Percentiles rank a stretch among this genome's conserved stretches.
phyloP scores from a whole-genome alignment of 2,888 invertebrate species.

The Xanthorhoe spadicearia region DNA sequence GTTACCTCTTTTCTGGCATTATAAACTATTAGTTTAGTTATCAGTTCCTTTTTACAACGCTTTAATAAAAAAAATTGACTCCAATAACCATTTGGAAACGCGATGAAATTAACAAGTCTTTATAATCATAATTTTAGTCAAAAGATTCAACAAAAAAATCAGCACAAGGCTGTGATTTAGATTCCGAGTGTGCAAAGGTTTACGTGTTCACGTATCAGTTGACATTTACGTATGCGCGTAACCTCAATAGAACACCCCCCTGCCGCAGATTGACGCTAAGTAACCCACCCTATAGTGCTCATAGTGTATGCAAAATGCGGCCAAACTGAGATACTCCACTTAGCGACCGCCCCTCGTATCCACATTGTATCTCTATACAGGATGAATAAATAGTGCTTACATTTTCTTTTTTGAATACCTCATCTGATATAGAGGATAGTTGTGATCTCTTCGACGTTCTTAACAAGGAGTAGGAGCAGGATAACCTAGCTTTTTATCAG shows the following conservation, averaged over 20 bases:
- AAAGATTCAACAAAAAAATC: not conserved
- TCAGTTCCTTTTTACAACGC: no score
- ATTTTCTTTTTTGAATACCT: not conserved
- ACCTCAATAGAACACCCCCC: constrained; percentile 18
- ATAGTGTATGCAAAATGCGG: constrained; percentile 34
- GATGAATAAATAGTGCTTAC: not conserved
- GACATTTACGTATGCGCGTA: constrained; percentile 12
- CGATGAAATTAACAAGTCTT: no score
- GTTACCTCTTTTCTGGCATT: no score
- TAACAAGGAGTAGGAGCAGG: not conserved
- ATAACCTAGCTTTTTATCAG: no score
- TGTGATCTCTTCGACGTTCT: not conserved
- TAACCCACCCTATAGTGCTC: constrained; percentile 20
- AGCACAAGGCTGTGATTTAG: not conserved
- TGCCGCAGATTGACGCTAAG: constrained; percentile 1
- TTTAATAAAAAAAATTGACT: no score
- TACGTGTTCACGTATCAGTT: not conserved
- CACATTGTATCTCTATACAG: constrained; percentile 27
- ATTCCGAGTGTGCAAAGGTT: not conserved
- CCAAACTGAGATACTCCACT: constrained; percentile 36
- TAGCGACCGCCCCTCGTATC: constrained; percentile 23
- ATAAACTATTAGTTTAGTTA: no score
- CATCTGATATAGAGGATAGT: not conserved
- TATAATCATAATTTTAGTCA: no score
- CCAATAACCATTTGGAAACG: no score